Conservation (phyloP, 1,140 invertebrate genomes). For the Drosophila kikkawai region DNA sequence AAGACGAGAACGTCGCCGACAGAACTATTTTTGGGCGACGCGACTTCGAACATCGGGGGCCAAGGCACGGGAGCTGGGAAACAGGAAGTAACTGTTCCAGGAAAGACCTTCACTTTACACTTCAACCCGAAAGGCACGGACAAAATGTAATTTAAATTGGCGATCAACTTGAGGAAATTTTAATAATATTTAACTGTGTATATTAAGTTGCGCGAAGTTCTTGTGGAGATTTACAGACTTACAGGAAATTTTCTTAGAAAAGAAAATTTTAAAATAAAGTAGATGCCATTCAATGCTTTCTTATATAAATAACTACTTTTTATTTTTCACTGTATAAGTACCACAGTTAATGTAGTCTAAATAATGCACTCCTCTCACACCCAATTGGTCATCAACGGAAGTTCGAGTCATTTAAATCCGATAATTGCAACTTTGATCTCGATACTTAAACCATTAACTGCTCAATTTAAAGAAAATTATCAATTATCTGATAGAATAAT, state of each 20-base stretch:
- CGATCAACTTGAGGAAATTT: background rate
- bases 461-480: conserved; percentile 68
- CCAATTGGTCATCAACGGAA: conserved; percentile 78
- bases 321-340: background rate
- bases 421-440: conserved; percentile 26
- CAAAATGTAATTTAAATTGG: background rate
- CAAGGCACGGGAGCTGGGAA: background rate
- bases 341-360: background rate
- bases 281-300: background rate
- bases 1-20: conserved; percentile 32
- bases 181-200: no score
- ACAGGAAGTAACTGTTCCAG: conserved; percentile 52
- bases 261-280: no score
- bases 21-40: conserved; percentile 68
- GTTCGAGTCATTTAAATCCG: conserved; percentile 68
- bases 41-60: conserved; percentile 11
- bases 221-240: background rate
- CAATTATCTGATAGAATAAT: conserved; percentile 25
- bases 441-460: conserved; percentile 27
- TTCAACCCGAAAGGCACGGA: background rate
- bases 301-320: background rate
- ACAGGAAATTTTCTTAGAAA: background rate
- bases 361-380: conserved; percentile 40
- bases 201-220: no score
- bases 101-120: background rate